These are phyloP conservation scores for Hofmannophila pseudospretella DNA, from an alignment of 2,888 invertebrate species.

Conservation along the genomic window DNA sequence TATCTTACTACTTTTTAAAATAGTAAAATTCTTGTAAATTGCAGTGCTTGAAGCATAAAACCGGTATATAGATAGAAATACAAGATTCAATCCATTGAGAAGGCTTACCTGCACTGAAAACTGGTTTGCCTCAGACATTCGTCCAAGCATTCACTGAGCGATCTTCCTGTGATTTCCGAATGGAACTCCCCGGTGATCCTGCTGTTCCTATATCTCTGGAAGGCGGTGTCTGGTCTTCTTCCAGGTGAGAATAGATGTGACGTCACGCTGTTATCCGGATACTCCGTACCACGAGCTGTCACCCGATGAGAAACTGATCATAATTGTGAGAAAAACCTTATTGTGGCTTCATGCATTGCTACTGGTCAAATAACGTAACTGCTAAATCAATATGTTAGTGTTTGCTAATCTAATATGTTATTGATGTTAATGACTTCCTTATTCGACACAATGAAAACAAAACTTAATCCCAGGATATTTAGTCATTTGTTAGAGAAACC, in stretches of 20 bases:
- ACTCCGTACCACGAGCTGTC: slow-evolving; percentile 91
- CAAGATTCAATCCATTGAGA: too few relatives aligned
- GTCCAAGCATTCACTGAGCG: slow-evolving; percentile 92
- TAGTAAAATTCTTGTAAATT: too few relatives aligned
- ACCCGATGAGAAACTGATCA: slow-evolving; percentile 77
- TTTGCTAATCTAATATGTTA: slow-evolving; percentile 1
- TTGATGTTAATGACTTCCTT: neutral
- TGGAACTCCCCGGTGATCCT: slow-evolving; percentile 92
- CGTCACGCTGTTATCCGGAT: slow-evolving; percentile 91
- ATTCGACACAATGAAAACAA: neutral
- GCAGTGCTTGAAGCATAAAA: too few relatives aligned
- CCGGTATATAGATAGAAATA: too few relatives aligned
- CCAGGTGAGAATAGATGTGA: slow-evolving; percentile 91
- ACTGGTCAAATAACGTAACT: slow-evolving; percentile 11
- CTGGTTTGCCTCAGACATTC: slow-evolving; percentile 93
- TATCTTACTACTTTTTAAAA: too few relatives aligned
- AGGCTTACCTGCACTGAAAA: slow-evolving; percentile 90
- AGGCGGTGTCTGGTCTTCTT: slow-evolving; percentile 90
- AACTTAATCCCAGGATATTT: too few relatives aligned
- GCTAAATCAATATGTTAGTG: slow-evolving; percentile 6
- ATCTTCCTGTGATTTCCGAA: slow-evolving; percentile 92
- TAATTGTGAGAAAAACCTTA: slow-evolving; percentile 67
- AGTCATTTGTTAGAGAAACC: slow-evolving; percentile 1
- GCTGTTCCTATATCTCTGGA: slow-evolving; percentile 91
- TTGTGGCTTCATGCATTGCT: slow-evolving; percentile 49